These are phyloP conservation scores for Bufo gargarizans DNA, from an alignment of 2,113 vertebrate species.

Conservation along the genomic window DNA sequence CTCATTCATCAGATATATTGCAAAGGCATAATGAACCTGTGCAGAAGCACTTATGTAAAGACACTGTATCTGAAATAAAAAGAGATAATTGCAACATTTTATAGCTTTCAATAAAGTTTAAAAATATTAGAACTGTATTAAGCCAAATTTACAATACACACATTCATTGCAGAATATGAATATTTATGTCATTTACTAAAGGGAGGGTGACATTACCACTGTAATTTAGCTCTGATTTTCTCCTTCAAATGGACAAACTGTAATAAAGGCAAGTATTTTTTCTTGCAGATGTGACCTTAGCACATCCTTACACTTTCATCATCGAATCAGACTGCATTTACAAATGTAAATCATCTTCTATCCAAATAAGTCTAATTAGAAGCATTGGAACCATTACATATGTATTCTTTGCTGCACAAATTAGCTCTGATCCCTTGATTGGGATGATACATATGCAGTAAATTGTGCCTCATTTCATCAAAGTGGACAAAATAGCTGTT, in stretches of 20 bases:
- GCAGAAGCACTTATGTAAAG: not conserved
- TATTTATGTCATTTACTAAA: not conserved
- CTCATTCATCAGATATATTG: not conserved
- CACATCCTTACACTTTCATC: not conserved
- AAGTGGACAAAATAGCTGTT: conserved; percentile 24
- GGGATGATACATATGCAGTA: not conserved
- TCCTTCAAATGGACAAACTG: not conserved
- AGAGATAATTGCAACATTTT: not conserved
- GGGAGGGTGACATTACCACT: not conserved
- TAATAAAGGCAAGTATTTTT: not conserved
- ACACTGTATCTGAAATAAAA: not conserved
- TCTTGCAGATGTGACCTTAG: conserved; percentile 10
- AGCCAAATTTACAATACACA: not conserved
- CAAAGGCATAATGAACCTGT: not conserved
- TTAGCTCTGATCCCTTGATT: not conserved
- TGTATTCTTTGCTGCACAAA: conserved; percentile 12
- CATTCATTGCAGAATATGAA: not conserved
- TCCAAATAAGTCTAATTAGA: conserved; percentile 18
- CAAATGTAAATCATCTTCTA: not conserved
- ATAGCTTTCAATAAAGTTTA: not conserved
- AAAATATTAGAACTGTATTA: not conserved
- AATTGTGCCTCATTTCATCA: not conserved
- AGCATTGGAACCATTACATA: conserved; percentile 5
- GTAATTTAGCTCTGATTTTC: not conserved
- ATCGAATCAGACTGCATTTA: not conserved